Evolutionary conservation across 2,888 invertebrate genomes (phyloP), one percentile per base, ranked within the genome.

Genomic region (Hipparchia sbordonii): DNA sequence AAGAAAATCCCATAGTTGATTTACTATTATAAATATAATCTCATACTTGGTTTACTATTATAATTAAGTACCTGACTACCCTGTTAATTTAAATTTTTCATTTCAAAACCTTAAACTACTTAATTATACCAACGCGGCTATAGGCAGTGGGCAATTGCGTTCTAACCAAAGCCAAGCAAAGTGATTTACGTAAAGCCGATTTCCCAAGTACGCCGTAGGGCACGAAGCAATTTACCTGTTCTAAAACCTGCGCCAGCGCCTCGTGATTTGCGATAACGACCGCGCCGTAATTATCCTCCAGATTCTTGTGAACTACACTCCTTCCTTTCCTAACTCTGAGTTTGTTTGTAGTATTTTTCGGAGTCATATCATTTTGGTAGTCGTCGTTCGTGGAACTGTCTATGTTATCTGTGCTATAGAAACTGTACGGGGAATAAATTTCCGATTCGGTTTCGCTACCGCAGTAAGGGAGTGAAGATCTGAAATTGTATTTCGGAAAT

Each of bases 181-280:
- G 57, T 23, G 13, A 73, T 68, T 63, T 71, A 65, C 57, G 13
- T 54, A 51, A 65, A 65, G 33, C 63, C 51, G 63, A 71, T 68
- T 71, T 60, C 68, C 57, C 56, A 74, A 74, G 62, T 45, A 10
- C 61, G 67, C 73, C 70, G 52, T 57, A 60, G 46, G 74, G 67
- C 68, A 68, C 67, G 63, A 60, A 59, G 48, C 76, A 82, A 85
- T 84, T 88, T 90, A 98, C 98, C 95, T 98, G 97, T 91, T 98
- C 97, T 77, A 98, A 94, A 82, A 98, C 96, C 91, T 98, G 97
- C 69, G 97, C 97, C 33, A 98, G 94, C 7, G 98, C 97, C 90
- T 98, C 97, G 85, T 98, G 97, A 93, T 98, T 98, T 76, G 98
- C 97, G 56, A 97, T 96, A 77, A 98, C 96, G 54, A 98, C 97